phyloP scores from a whole-genome alignment of 2,888 invertebrate species.

The Lycaena phlaeas region DNA sequence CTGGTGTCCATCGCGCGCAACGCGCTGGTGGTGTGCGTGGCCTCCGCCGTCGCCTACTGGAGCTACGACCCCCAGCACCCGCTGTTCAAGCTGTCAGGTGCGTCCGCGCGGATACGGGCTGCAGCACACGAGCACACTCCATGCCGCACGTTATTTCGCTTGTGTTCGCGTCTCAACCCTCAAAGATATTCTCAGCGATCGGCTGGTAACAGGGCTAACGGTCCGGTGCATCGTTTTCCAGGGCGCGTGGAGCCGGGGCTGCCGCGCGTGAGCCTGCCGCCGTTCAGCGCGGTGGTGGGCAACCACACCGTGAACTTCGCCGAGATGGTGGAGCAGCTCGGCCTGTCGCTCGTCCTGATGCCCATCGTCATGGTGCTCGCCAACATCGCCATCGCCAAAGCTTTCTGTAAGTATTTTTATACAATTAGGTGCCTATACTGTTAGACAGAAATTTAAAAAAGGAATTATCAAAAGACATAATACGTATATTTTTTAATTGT shows the following conservation, averaged over 20 bases:
- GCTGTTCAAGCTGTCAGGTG: slow-evolving; percentile 77
- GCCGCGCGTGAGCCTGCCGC: slow-evolving; percentile 78
- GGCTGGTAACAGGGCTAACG: too few relatives aligned
- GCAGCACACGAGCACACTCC: too few relatives aligned
- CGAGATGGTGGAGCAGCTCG: slow-evolving; percentile 81
- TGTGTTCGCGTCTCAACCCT: too few relatives aligned
- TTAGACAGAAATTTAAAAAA: too few relatives aligned
- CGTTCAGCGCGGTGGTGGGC: slow-evolving; percentile 72
- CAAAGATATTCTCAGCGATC: too few relatives aligned
- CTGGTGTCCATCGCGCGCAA: slow-evolving; percentile 84
- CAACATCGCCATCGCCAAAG: slow-evolving; percentile 95
- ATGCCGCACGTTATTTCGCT: too few relatives aligned
- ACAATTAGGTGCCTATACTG: too few relatives aligned
- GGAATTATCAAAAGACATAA: too few relatives aligned
- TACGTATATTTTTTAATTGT: too few relatives aligned
- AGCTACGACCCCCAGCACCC: slow-evolving; percentile 61
- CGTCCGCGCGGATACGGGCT: too few relatives aligned
- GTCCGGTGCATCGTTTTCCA: too few relatives aligned
- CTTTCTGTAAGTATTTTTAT: slow-evolving; percentile 77
- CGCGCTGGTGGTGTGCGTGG: slow-evolving; percentile 80
- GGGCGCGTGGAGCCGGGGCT: slow-evolving; percentile 79
- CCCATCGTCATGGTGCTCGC: slow-evolving; percentile 91
- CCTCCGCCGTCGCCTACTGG: slow-evolving; percentile 74
- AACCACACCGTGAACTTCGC: slow-evolving; percentile 77
- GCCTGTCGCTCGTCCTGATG: slow-evolving; percentile 83